Base-by-base conservation (phyloP, 2,888 invertebrate genomes). In the Myathropa florea region DNA sequence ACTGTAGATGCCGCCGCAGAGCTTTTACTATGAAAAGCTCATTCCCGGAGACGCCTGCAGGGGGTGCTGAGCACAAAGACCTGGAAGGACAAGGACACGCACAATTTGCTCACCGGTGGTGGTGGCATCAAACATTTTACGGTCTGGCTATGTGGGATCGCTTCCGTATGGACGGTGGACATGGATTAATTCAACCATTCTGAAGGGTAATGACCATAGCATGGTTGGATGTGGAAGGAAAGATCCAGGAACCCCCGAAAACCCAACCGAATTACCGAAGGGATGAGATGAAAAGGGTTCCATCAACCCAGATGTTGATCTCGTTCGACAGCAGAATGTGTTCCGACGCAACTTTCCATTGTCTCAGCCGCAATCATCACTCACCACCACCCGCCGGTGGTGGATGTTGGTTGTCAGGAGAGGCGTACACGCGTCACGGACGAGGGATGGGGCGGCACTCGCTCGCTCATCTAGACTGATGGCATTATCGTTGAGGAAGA, bases 11-110 rank as follows among this genome's bases (percentile, higher is more conserved):
- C 33, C 53, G 23, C 55, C 46, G 23, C 6, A 3, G 65, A 86
- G 86, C 86, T 86, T 86, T 86, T 86, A 86, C 86, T 86, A 86
- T 60, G 72, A 86, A 80, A 86, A 86, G 86, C 83, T 86, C 75
- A 10, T 9, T 1, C 18, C 28, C 18, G 28, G 28, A 64, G 30
- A 59, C 30, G 28, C 7, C 10, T 12, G 14, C 57, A 30, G 30
- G 26, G 3, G 71, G 23, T 39, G 14, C n/a, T n/a, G n/a, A 1
- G n/a, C 39, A 46, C 39, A n/a, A 46, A n/a, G 4, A 46, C 3
- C 46, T 46, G 46, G 46, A 46, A n/a, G 46, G 46, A 46, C 46
- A 46, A 46, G 46, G 46, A 46, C 46, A 46, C 46, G 46, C 46
- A 46, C 46, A 46, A 46, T 46, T 46, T 46, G 46, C 46, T 46